Conservation (phyloP, 2,797 vertebrate genomes). For the Macropus fuliginosus region DNA sequence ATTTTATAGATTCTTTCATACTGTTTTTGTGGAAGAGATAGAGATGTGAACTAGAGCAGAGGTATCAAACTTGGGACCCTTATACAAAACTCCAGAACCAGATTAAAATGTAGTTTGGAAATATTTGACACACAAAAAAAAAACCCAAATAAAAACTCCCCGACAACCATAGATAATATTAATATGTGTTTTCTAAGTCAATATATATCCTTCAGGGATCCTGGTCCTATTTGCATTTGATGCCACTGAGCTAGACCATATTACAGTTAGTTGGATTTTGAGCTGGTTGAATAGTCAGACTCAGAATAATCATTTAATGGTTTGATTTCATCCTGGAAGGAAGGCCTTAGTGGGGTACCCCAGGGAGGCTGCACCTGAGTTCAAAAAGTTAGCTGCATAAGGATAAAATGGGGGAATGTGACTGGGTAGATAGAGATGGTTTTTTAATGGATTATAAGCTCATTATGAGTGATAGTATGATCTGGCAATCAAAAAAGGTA, state of each 20-base stretch:
- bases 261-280: background rate
- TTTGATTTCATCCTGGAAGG: background rate
- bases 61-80: background rate
- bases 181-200: background rate
- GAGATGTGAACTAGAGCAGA: background rate
- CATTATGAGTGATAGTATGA: background rate
- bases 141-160: no score
- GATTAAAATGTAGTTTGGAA: background rate
- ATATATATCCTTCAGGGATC: background rate
- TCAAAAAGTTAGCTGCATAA: background rate
- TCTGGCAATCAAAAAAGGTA: background rate
- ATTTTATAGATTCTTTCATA: background rate
- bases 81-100: background rate
- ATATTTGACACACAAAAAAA: background rate
- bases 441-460: background rate
- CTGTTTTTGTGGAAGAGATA: background rate
- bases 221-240: background rate
- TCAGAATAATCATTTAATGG: background rate
- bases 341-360: background rate
- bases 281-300: background rate
- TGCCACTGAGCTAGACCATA: background rate
- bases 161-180: background rate
- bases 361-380: background rate
- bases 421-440: background rate
- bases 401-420: background rate